Evolutionary conservation across 2,888 invertebrate genomes (phyloP).

Genomic region (Emmelina monodactyla): DNA sequence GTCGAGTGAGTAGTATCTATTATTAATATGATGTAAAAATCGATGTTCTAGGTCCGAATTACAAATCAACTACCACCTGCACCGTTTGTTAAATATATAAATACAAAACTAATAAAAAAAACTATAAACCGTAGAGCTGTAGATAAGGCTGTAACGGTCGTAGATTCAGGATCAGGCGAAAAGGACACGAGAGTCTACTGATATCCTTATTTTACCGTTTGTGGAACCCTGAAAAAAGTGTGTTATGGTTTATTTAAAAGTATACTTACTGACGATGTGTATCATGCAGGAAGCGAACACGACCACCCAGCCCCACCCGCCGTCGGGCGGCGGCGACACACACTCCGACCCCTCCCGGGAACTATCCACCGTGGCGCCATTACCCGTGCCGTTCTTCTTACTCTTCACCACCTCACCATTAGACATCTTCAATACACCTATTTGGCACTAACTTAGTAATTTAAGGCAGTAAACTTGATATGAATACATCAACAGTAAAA

Average conservation of each 20-base stretch:
- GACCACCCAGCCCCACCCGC: slow-evolving; percentile 96
- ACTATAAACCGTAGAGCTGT: too few species aligned
- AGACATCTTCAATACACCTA: slow-evolving; percentile 49
- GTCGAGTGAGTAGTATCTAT: too few species aligned
- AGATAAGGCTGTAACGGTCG: too few species aligned
- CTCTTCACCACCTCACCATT: slow-evolving; percentile 38
- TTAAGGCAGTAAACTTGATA: slow-evolving; percentile 21
- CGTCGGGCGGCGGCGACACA: slow-evolving; percentile 81
- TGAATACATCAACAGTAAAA: background rate
- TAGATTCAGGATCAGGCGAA: too few species aligned
- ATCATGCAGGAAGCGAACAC: slow-evolving; percentile 96
- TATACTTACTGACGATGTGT: slow-evolving; percentile 89
- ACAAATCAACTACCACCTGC: too few species aligned
- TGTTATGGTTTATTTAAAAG: slow-evolving; percentile 1
- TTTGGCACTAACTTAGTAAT: slow-evolving; percentile 5
- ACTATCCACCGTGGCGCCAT: slow-evolving; percentile 26
- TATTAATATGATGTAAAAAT: too few species aligned
- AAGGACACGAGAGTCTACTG: too few species aligned
- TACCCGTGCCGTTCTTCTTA: slow-evolving; percentile 37
- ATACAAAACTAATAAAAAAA: too few species aligned
- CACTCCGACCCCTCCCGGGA: slow-evolving; percentile 36
- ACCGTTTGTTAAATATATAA: too few species aligned
- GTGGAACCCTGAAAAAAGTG: too few species aligned
- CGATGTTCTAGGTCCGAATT: too few species aligned
- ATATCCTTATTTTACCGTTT: too few species aligned